Evolutionary conservation across 2,113 vertebrate species (phyloP), one percentile per base, ranked within the genome.

Genomic region (Heterotis niloticus): DNA sequence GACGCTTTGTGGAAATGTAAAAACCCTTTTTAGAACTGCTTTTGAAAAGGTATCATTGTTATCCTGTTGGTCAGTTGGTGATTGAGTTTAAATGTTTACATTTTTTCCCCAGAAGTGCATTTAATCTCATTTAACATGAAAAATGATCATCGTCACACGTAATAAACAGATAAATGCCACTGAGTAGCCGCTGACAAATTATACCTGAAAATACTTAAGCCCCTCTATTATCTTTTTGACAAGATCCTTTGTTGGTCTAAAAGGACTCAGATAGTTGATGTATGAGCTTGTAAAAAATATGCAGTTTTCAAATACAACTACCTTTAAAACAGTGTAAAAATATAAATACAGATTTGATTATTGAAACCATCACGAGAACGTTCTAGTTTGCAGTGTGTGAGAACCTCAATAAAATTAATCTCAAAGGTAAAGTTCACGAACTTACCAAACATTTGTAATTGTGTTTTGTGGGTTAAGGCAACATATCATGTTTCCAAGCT

Each of bases 141-240:
- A 75, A 20, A 24, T 20, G 13, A 59, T 5, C 24, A n/a, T 18
- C n/a, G 56, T n/a, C 16, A 26, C 51, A 26, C 17, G 1, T 60
- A 62, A 4, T 62, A 75, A 75, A 75, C 17, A 57, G 57, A 20
- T 17, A 60, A 75, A 34, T 75, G 57, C 16, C 56, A 23, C 28
- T 20, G 18, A 7, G 14, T 4, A 20, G 60, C 20, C 4, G 20
- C 13, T 20, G 14, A 62, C 60, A 62, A 14, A 75, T 79, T 52
- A 59, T 29, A 44, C 34, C 70, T 28, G 81, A 51, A 76, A 62
- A 71, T 73, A 23, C 72, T 23, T 78, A 81, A 83, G 28, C 26
- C 78, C 73, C 75, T 76, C 84, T 85, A 86, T 80, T 82, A 28
- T 80, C 79, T 82, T 78, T 71, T 62, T 71, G 67, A 69, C 17